Evolutionary conservation across 2,797 vertebrate species (phyloP).

Genomic region (Erethizon dorsatum): DNA sequence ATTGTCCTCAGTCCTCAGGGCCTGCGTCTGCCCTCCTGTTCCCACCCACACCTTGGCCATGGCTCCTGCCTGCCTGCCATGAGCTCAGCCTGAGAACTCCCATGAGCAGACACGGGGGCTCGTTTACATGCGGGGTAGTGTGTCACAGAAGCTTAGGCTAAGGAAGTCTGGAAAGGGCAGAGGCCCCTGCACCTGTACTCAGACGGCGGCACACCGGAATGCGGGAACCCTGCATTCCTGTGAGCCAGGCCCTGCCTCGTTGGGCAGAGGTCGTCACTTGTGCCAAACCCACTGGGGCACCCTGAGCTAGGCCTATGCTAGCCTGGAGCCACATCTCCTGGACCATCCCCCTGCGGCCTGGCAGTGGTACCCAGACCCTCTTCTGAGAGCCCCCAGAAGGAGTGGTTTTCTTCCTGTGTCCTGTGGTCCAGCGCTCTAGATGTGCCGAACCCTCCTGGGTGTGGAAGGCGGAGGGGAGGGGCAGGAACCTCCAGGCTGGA

Average conservation of each 20-base stretch:
- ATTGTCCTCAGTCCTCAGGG: background rate
- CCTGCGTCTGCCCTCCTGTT: slow-evolving; percentile 52
- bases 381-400: background rate
- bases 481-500: background rate
- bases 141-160: background rate
- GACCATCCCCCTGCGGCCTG: slow-evolving; percentile 61
- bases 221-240: fast-evolving
- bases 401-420: background rate
- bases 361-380: background rate
- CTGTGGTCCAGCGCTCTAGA: background rate
- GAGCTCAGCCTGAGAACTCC: background rate
- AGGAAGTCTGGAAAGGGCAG: background rate
- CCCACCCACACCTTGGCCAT: slow-evolving; percentile 16
- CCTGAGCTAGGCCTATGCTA: background rate
- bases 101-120: background rate
- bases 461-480: background rate
- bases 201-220: background rate
- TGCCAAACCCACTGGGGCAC: slow-evolving; percentile 77
- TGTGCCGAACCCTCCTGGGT: background rate
- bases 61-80: background rate
- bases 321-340: slow-evolving; percentile 15
- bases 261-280: background rate
- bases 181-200: background rate
- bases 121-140: background rate
- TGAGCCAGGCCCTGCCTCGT: slow-evolving; percentile 68